Percentiles rank a stretch among this genome's conserved stretches.
Conservation (phyloP, 2,888 invertebrate species). For the Cephus runcator region DNA sequence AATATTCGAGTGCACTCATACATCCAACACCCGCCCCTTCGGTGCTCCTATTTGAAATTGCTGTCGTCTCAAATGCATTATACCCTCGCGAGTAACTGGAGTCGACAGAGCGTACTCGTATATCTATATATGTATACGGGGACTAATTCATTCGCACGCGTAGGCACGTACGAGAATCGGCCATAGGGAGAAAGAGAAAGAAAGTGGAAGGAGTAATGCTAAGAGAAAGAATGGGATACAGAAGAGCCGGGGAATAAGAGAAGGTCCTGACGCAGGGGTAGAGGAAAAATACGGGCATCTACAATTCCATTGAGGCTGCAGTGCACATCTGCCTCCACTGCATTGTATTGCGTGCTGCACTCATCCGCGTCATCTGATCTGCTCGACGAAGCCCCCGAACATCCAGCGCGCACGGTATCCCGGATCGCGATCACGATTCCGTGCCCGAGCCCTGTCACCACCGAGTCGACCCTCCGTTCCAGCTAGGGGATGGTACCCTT, state of each 20-base stretch:
- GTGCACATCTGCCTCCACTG: conserved; percentile 50
- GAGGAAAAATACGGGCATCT: conserved; percentile 3
- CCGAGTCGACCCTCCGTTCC: background rate
- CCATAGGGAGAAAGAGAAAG: conserved; percentile 3
- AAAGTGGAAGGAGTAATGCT: conserved; percentile 3
- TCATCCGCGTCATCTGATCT: conserved; percentile 50
- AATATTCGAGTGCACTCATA: background rate
- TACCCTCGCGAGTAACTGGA: conserved; percentile 12
- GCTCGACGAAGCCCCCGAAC: conserved; percentile 26
- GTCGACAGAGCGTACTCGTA: background rate
- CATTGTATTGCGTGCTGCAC: conserved; percentile 47
- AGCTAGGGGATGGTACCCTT: conserved; percentile 34
- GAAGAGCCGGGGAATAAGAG: conserved; percentile 12
- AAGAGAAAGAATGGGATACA: conserved; percentile 9
- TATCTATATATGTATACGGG: too few relatives aligned
- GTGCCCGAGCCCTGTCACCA: conserved; percentile 8
- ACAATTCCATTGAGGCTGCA: conserved; percentile 36
- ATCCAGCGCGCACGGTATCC: background rate
- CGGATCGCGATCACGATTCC: conserved; percentile 15
- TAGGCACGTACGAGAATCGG: conserved; percentile 4
- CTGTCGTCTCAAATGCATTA: conserved; percentile 29
- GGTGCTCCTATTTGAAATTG: conserved; percentile 35
- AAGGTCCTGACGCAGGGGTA: background rate
- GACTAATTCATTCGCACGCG: background rate
- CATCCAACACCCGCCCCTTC: background rate